These are phyloP conservation scores for Scarus forsteni DNA, from an alignment of 2,797 vertebrate species.

Conservation along the genomic window DNA sequence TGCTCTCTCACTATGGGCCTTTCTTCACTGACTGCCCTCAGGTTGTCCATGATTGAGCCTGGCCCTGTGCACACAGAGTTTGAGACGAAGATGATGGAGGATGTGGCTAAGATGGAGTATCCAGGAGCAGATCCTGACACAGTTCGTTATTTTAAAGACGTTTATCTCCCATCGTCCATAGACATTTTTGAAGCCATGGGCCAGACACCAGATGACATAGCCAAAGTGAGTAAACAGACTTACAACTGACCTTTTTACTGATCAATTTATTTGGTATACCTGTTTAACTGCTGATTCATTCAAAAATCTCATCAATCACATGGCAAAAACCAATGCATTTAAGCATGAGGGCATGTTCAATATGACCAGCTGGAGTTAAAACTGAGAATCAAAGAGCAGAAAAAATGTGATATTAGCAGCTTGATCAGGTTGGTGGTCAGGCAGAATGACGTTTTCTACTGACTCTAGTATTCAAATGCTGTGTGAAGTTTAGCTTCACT, in stretches of 20 bases:
- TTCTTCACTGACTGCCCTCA: slow-evolving; percentile 55
- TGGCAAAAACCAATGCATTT: too few relatives aligned
- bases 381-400: too few relatives aligned
- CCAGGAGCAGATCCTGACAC: slow-evolving; percentile 88
- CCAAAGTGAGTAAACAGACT: slow-evolving; percentile 79
- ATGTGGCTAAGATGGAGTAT: slow-evolving; percentile 87
- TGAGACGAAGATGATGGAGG: slow-evolving; percentile 92
- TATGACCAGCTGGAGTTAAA: too few relatives aligned
- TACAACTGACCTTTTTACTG: background rate
- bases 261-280: too few relatives aligned
- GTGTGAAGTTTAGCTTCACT: too few relatives aligned
- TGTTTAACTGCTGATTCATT: too few relatives aligned
- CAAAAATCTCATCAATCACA: too few relatives aligned
- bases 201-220: slow-evolving; percentile 89
- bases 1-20: slow-evolving; percentile 2
- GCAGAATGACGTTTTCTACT: too few relatives aligned
- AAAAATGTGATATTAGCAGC: too few relatives aligned
- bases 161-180: slow-evolving; percentile 90
- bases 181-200: slow-evolving; percentile 92
- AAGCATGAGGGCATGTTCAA: too few relatives aligned
- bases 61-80: slow-evolving; percentile 94
- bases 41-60: slow-evolving; percentile 93
- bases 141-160: slow-evolving; percentile 88
- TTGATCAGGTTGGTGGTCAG: too few relatives aligned
- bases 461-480: too few relatives aligned